Conservation (phyloP, 2,888 invertebrate genomes). For the Yponomeuta plumbellus region DNA sequence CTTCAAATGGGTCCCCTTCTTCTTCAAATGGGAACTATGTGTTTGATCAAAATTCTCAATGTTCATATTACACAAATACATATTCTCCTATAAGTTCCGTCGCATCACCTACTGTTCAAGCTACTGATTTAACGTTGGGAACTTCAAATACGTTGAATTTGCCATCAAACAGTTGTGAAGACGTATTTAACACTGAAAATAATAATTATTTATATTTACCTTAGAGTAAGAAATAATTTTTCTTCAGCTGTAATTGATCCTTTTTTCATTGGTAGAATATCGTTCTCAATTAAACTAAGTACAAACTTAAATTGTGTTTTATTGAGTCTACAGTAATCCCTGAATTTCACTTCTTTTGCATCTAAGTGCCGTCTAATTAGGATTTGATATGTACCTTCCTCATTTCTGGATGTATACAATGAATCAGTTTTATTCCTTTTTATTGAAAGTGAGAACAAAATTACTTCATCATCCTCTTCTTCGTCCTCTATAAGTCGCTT, state of each 20-base stretch:
- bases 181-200: too few relatives aligned
- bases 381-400: constrained; percentile 15
- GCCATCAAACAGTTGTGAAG: too few relatives aligned
- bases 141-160: neutral
- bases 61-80: neutral
- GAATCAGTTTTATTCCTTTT: constrained; percentile 18
- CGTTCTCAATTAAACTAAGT: constrained; percentile 18
- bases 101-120: constrained; percentile 1
- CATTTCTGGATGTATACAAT: constrained; percentile 17
- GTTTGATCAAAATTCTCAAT: neutral
- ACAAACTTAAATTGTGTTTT: constrained; percentile 18
- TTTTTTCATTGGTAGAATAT: constrained; percentile 18
- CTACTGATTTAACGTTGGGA: neutral
- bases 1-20: neutral
- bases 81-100: constrained; percentile 11
- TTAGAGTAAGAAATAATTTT: constrained; percentile 14
- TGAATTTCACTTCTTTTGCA: neutral
- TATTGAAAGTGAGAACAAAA: constrained; percentile 16
- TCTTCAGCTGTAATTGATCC: constrained; percentile 13
- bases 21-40: neutral
- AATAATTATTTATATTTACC: neutral
- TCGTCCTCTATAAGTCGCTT: constrained; percentile 14
- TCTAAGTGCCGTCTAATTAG: constrained; percentile 4
- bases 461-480: constrained; percentile 18
- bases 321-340: constrained; percentile 2